Percentiles rank a stretch among this genome's conserved stretches.
Evolutionary conservation across 2,797 vertebrate species (phyloP).

Genomic region (Coranthus polyacanthus): DNA sequence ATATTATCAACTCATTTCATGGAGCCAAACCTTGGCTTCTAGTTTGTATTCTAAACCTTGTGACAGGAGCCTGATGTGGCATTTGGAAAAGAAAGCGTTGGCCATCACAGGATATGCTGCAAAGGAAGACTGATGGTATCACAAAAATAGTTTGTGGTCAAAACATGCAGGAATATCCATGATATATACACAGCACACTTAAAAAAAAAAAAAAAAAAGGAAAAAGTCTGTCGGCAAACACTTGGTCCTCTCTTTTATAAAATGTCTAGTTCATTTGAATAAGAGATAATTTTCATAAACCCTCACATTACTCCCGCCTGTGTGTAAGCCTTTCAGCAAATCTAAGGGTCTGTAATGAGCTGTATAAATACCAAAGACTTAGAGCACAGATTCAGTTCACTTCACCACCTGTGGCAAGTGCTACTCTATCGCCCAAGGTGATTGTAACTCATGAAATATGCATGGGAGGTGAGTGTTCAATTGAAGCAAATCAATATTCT

Average conservation of each 20-base stretch:
- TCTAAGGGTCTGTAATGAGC: slow-evolving; percentile 33
- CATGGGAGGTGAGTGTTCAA: slow-evolving; percentile 52
- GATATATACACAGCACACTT: neutral
- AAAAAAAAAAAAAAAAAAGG: neutral
- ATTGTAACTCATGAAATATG: slow-evolving; percentile 72
- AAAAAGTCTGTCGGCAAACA: slow-evolving; percentile 38
- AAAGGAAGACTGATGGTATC: slow-evolving; percentile 52
- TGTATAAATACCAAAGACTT: slow-evolving; percentile 52
- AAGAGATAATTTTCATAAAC: slow-evolving; percentile 36
- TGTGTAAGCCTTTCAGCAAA: slow-evolving; percentile 19
- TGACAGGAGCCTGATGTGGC: slow-evolving; percentile 64
- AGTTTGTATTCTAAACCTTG: slow-evolving; percentile 53
- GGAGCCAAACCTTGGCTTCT: slow-evolving; percentile 51
- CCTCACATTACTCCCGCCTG: slow-evolving; percentile 6
- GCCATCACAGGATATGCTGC: slow-evolving; percentile 31
- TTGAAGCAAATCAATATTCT: slow-evolving; percentile 68
- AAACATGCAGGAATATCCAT: slow-evolving; percentile 40
- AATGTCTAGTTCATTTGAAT: slow-evolving; percentile 26
- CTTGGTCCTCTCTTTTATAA: slow-evolving; percentile 23
- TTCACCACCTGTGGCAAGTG: slow-evolving; percentile 44
- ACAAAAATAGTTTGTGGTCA: slow-evolving; percentile 42
- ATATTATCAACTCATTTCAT: slow-evolving; percentile 63
- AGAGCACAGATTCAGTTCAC: slow-evolving; percentile 34
- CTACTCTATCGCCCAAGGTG: slow-evolving; percentile 64
- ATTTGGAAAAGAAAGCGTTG: slow-evolving; percentile 50